Evolutionary conservation across 2,888 invertebrate genomes (phyloP).

Genomic region (Eupithecia vulgata): DNA sequence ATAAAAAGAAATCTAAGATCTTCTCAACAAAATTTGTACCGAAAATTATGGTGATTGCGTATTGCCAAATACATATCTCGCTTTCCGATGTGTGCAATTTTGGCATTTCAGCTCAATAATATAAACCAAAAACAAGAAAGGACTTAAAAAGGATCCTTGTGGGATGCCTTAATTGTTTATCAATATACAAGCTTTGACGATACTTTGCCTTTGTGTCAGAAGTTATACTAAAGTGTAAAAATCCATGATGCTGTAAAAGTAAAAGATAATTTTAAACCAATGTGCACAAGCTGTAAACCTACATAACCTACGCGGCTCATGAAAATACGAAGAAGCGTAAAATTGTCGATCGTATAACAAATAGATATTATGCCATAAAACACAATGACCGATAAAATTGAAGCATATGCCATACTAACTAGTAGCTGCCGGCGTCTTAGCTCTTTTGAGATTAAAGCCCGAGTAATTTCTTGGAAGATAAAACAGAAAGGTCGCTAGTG

Average conservation of each 20-base stretch:
- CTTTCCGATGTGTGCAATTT: neutral
- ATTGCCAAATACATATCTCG: neutral
- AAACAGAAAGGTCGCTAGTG: neutral
- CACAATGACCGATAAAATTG: slow-evolving; percentile 48
- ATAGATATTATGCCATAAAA: slow-evolving; percentile 31
- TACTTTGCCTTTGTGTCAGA: too few relatives aligned
- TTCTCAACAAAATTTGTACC: neutral
- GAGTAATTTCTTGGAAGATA: neutral
- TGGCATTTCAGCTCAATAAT: neutral
- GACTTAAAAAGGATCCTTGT: neutral
- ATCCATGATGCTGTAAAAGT: neutral
- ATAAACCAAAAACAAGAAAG: neutral
- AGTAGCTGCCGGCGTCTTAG: neutral
- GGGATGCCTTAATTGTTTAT: neutral
- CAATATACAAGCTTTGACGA: neutral
- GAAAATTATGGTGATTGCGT: neutral
- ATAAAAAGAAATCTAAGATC: neutral
- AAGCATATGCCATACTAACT: slow-evolving; percentile 30
- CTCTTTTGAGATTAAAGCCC: neutral
- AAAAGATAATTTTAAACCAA: neutral
- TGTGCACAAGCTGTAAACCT: neutral
- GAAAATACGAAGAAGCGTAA: slow-evolving; percentile 7
- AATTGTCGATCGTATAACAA: slow-evolving; percentile 13
- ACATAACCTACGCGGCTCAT: neutral
- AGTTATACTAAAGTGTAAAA: neutral